Conservation (phyloP, 2,888 invertebrate species). For the Nymphalis urticae region DNA sequence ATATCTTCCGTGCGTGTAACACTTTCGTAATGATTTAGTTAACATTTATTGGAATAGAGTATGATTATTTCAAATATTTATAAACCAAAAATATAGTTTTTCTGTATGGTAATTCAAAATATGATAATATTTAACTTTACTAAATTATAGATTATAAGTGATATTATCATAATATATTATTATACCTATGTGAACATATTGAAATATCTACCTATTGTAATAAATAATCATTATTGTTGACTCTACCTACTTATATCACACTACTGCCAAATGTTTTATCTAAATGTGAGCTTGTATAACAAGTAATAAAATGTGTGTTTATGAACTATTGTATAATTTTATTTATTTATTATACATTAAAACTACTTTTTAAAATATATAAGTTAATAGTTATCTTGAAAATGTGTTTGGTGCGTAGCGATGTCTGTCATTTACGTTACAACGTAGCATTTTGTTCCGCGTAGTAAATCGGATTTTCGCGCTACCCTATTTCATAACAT, state of each 20-base stretch:
- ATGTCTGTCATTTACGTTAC: conserved; percentile 5
- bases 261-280: conserved; percentile 5
- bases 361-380: background rate
- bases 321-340: conserved; percentile 2
- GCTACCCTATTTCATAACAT: conserved; percentile 19
- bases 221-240: background rate
- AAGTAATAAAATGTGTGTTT: conserved; percentile 31
- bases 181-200: background rate
- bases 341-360: background rate
- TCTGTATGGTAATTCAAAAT: no score
- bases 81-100: no score
- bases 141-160: background rate
- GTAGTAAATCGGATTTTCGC: conserved; percentile 17
- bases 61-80: no score
- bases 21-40: no score
- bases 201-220: background rate
- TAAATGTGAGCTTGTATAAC: conserved; percentile 21
- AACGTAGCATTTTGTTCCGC: conserved; percentile 31
- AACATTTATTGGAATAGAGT: no score
- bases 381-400: background rate
- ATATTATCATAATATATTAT: background rate
- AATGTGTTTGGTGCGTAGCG: conserved; percentile 13
- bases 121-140: no score
- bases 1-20: no score
- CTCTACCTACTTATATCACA: background rate